A percentile compares a stretch with the other conserved stretches of the same genome.
phyloP scores from a whole-genome alignment of 2,113 vertebrate species.

The Piliocolobus tephrosceles region DNA sequence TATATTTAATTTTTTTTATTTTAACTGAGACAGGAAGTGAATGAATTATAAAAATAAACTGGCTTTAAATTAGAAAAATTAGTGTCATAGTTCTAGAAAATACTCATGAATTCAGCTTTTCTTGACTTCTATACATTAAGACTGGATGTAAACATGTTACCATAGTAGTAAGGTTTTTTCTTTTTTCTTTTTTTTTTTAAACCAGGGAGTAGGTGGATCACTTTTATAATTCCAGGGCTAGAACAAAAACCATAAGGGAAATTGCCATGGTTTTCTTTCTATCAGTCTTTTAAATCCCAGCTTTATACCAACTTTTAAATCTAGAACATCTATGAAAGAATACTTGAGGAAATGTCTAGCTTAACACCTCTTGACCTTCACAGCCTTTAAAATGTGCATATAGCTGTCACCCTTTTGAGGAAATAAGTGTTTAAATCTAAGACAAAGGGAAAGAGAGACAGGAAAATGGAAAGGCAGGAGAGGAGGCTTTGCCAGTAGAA shows the following conservation, averaged over 20 bases:
- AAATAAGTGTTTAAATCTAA: background rate
- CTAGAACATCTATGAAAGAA: background rate
- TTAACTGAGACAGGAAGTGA: conserved; percentile 22
- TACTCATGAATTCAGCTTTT: background rate
- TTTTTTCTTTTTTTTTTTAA: too few species aligned
- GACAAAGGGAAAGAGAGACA: background rate
- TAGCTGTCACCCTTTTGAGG: background rate
- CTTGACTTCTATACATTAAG: background rate
- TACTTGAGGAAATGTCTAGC: background rate
- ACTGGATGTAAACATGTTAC: background rate
- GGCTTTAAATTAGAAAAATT: background rate
- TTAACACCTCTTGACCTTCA: background rate
- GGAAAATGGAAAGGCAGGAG: background rate
- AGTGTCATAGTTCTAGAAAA: background rate
- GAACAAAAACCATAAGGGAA: background rate
- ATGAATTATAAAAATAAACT: background rate
- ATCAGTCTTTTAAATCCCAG: background rate
- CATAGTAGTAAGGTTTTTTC: background rate
- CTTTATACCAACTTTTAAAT: background rate
- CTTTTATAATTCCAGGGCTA: background rate
- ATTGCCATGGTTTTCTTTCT: background rate
- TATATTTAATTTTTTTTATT: background rate
- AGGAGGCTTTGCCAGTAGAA: background rate
- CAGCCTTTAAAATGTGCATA: background rate
- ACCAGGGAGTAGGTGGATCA: background rate